Evolutionary conservation across 2,888 invertebrate genomes (phyloP).

Genomic region (Conchocele bisecta): DNA sequence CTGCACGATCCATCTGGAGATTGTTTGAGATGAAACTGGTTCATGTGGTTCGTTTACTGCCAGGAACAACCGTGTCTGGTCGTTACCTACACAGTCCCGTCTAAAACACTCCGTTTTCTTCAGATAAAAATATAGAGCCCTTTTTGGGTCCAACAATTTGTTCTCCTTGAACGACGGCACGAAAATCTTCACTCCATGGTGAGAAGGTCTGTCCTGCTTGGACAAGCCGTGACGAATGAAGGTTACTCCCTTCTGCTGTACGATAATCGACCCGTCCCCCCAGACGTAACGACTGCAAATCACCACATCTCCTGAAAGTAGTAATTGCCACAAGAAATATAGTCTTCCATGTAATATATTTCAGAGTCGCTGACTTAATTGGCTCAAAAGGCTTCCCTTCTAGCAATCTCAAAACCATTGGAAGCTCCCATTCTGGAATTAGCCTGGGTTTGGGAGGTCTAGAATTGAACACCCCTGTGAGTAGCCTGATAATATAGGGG

Average conservation of each 20-base stretch:
- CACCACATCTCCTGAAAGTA: slow-evolving; percentile 34
- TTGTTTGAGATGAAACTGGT: slow-evolving; percentile 38
- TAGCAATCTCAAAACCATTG: slow-evolving; percentile 19
- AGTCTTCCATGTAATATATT: slow-evolving; percentile 30
- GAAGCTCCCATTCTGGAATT: slow-evolving; percentile 45
- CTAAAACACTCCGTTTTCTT: slow-evolving; percentile 32
- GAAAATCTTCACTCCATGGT: slow-evolving; percentile 12
- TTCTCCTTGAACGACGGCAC: slow-evolving; percentile 32
- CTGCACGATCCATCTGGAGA: slow-evolving; percentile 44
- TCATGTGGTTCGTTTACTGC: slow-evolving; percentile 42
- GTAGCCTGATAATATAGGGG: slow-evolving; percentile 38
- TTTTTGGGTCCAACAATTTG: slow-evolving; percentile 30
- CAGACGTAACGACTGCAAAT: slow-evolving; percentile 32
- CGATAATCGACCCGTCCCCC: slow-evolving; percentile 26
- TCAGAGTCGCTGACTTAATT: slow-evolving; percentile 15
- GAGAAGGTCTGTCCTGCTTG: slow-evolving; percentile 32
- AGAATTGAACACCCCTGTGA: slow-evolving; percentile 43
- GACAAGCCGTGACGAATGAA: slow-evolving; percentile 28
- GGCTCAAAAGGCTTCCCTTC: slow-evolving; percentile 46
- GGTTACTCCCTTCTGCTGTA: slow-evolving; percentile 31
- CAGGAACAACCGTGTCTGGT: too few relatives aligned
- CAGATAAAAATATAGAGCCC: slow-evolving; percentile 23
- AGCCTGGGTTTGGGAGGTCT: slow-evolving; percentile 33
- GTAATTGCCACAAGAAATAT: slow-evolving; percentile 38
- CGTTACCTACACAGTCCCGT: too few relatives aligned